phyloP scores from a whole-genome alignment of 2,888 invertebrate species.

The Sycophila texana region DNA sequence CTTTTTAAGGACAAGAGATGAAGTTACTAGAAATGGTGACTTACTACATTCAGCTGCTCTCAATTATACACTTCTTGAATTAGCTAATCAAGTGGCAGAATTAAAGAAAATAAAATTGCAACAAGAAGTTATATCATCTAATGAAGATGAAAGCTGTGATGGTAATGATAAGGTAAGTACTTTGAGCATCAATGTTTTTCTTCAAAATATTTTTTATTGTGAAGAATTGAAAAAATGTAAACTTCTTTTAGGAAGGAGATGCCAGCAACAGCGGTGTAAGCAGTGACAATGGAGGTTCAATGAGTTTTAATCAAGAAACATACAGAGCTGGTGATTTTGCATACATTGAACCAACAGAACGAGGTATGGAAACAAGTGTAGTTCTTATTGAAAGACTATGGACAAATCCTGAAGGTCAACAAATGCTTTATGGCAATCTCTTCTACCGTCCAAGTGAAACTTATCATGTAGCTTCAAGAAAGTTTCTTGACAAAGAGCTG shows the following conservation, averaged over 20 bases:
- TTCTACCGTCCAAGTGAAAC: conserved; percentile 96
- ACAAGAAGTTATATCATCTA: conserved; percentile 80
- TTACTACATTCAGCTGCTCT: conserved; percentile 92
- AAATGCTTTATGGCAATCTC: conserved; percentile 94
- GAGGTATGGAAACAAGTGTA: conserved; percentile 85
- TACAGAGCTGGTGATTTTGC: conserved; percentile 94
- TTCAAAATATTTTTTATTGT: conserved; percentile 2
- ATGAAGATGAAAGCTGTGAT: conserved; percentile 83
- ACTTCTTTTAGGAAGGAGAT: conserved; percentile 67
- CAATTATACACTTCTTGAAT: conserved; percentile 85
- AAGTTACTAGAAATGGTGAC: conserved; percentile 85
- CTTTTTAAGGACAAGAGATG: conserved; percentile 87
- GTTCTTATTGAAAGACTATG: conserved; percentile 93
- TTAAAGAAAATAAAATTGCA: conserved; percentile 85
- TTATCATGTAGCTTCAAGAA: conserved; percentile 94
- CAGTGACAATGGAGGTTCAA: conserved; percentile 78
- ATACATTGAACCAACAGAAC: conserved; percentile 85
- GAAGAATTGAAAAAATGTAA: conserved; percentile 13
- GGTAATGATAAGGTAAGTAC: conserved; percentile 71
- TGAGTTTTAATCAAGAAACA: conserved; percentile 86
- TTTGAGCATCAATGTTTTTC: conserved; percentile 48
- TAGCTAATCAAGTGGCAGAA: conserved; percentile 85
- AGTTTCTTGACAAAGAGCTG: conserved; percentile 97
- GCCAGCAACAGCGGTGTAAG: conserved; percentile 68
- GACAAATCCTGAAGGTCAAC: conserved; percentile 88